Evolutionary conservation across 2,888 invertebrate genomes (phyloP).

Genomic region (Tachina lurida): DNA sequence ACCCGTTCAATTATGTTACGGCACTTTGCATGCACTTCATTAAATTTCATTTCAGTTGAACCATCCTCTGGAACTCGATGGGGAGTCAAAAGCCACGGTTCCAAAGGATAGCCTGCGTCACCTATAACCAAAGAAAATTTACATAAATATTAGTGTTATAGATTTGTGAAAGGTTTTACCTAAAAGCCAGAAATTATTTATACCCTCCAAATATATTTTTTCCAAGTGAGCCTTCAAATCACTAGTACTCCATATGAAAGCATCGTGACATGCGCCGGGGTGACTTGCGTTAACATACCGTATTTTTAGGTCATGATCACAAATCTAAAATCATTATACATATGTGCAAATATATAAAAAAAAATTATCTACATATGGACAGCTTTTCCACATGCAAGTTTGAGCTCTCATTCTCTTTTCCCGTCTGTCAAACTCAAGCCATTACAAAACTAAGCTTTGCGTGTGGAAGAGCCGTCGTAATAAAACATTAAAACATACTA

Average conservation of each 20-base stretch:
- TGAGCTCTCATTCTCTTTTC: no score
- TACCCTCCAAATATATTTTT: conserved; percentile 39
- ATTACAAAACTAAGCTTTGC: no score
- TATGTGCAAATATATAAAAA: not conserved
- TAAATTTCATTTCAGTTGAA: conserved; percentile 45
- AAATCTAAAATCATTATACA: conserved; percentile 35
- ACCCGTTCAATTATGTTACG: conserved; percentile 60
- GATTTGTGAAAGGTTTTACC: conserved; percentile 24
- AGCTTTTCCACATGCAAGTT: not conserved
- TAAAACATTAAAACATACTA: no score
- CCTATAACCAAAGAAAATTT: conserved; percentile 12
- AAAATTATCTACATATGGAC: not conserved
- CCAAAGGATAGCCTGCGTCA: conserved; percentile 23
- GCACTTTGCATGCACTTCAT: conserved; percentile 50
- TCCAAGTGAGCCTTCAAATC: conserved; percentile 48
- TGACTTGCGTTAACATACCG: no score
- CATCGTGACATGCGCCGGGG: conserved; percentile 45
- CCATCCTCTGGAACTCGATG: conserved; percentile 46
- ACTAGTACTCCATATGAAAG: conserved; percentile 59
- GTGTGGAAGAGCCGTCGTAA: no score
- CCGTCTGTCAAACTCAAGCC: no score
- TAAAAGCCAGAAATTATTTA: conserved; percentile 48
- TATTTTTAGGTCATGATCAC: conserved; percentile 40
- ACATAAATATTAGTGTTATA: not conserved
- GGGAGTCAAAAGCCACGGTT: conserved; percentile 26